Base-by-base conservation (phyloP, 2,113 vertebrate species). In the Aspidoscelis tigris region DNA sequence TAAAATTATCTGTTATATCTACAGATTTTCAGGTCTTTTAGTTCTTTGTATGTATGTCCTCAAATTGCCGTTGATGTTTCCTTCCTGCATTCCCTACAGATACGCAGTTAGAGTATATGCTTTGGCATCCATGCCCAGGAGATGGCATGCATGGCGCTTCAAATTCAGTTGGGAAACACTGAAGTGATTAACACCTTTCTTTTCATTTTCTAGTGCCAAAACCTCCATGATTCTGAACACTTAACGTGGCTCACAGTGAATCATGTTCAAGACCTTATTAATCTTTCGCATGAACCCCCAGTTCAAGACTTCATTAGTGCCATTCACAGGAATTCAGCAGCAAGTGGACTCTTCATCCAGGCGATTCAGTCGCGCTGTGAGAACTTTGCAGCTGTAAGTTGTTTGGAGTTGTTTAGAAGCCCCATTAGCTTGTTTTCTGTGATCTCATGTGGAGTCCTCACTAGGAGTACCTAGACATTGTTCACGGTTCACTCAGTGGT, bases 281-380 rank as follows among this genome's bases (percentile, higher is more conserved):
- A 86, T 88, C 96, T 99, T 41, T 99, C 98, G 47, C 98, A 98
- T 26, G 99, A 99, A 88, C 99, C 99, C 21, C 98, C 99, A 0
- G 99, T 99, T 41, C 99, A 99, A 93, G 99, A 99, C 91, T 98
- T 99, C 80, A 98, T 99, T 89, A 99, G 99, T 24, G 99, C 99
- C 8, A 94, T 99, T 82, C 99, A 99, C 88, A 97, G 99, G 53
- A 99, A 98, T 91, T 97, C 99, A 0, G 98, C 99, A 11, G 99
- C 99, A 78, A 99, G 98, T 1, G 98, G 99, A 50, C 98, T 99
- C 61, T 99, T 99, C 93, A 99, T 99, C 91, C 98, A 99, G 92
- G 99, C 99, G 12, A 98, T 99, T 87, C 98, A 99, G 70, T 99
- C 99, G 16, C 98, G 98, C 12, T 99, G 98, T 89, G 98, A 99